Evolutionary conservation across 2,797 vertebrate genomes (phyloP), one percentile per base, ranked within the genome.

Genomic region (Pipistrellus kuhlii): DNA sequence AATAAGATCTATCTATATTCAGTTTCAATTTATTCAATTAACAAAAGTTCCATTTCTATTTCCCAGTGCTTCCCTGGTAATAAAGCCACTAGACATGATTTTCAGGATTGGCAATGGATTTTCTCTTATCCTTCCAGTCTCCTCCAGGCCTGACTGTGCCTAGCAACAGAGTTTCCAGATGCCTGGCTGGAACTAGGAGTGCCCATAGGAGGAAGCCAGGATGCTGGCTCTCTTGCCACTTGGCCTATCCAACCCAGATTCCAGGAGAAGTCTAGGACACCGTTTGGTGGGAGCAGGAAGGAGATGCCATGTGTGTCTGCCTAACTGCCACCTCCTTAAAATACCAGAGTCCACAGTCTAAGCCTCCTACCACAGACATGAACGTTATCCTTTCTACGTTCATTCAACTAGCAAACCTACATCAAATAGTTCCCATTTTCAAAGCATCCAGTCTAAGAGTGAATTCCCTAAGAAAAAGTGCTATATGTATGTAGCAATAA

Each of bases 391-490:
- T 68, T 76, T 35, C 48, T 55, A 27, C 17, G 23, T 1, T 27
- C 17, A 68, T 32, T 68, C 89, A 48, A 2, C 27, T 62, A 30
- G 27, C 59, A 62, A 89, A 32, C 10, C 25, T 80, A n/a, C 20
- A 78, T 68, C 59, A 78, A 8, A 57, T 11, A 85, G n/a, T 51
- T 80, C 4, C 38, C 51, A 82, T 91, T 91, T 95, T 94, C 88
- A 85, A 83, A 93, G 62, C 12, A 85, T 4, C 32, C 41, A 73
- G 25, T 69, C 71, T 88, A 89, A 95, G 81, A 94, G 89, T 80
- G 32, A 48, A 91, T 95, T 90, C 23, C 30, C 76, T 18, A 85
- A 94, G 46, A 72, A 86, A 93, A 93, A 85, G n/a, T 46, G 27
- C 76, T 72, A 73, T 72, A 73, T 8, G 32, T 2, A 11, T n/a